Conservation (phyloP, 2,888 invertebrate species). For the Cremastobaeus sp. region DNA sequence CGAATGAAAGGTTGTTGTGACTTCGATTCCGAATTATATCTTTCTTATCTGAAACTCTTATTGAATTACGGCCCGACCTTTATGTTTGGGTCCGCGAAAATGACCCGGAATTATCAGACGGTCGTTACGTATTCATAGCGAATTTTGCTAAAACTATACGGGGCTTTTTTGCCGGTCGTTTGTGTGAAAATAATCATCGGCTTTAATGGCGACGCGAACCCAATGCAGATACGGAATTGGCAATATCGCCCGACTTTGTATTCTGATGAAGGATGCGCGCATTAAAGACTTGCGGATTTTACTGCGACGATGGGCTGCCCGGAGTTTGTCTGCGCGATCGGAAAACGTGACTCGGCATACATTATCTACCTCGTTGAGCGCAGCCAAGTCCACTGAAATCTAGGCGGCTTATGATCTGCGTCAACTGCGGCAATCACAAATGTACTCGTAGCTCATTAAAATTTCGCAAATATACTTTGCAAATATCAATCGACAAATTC, state of each 20-base stretch:
- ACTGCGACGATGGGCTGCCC: slow-evolving; percentile 30
- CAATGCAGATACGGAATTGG: slow-evolving; percentile 31
- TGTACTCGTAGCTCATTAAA: slow-evolving; percentile 53
- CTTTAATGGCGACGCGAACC: slow-evolving; percentile 1
- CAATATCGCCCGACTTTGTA: slow-evolving; percentile 37
- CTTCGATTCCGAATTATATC: slow-evolving; percentile 47
- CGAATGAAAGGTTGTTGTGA: slow-evolving; percentile 20
- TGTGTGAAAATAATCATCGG: neutral
- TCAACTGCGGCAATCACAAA: slow-evolving; percentile 50
- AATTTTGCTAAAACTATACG: slow-evolving; percentile 16
- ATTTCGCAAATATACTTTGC: slow-evolving; percentile 38
- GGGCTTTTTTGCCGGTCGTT: slow-evolving; percentile 7
- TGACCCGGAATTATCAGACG: slow-evolving; percentile 30
- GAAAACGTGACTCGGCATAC: slow-evolving; percentile 75
- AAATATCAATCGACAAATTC: too few species aligned
- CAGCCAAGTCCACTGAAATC: slow-evolving; percentile 48
- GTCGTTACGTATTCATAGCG: slow-evolving; percentile 23
- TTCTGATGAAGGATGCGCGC: slow-evolving; percentile 51
- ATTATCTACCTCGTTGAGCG: slow-evolving; percentile 67
- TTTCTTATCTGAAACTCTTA: slow-evolving; percentile 44
- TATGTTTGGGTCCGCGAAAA: slow-evolving; percentile 20
- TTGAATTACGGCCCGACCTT: slow-evolving; percentile 44
- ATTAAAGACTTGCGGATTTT: slow-evolving; percentile 53
- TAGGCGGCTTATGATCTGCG: slow-evolving; percentile 52
- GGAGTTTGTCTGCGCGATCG: slow-evolving; percentile 68